Percentiles rank a stretch among this genome's conserved stretches.
These are phyloP conservation scores for Phania funesta DNA, from an alignment of 2,888 invertebrate species.

Conservation along the genomic window DNA sequence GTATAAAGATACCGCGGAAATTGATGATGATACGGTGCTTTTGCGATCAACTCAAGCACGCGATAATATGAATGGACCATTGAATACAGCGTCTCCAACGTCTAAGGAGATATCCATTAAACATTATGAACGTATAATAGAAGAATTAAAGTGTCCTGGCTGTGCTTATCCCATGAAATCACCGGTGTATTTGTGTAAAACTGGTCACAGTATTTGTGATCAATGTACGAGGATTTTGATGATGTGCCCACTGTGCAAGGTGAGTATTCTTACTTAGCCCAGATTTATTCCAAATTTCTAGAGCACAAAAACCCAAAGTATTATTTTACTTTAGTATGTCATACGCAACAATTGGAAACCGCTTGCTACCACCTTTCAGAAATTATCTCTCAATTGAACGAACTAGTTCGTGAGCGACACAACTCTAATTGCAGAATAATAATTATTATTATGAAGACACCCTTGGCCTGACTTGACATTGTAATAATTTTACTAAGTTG, in stretches of 20 bases:
- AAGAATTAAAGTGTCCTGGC: constrained; percentile 79
- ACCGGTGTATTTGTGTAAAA: constrained; percentile 77
- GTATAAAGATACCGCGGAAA: constrained; percentile 12
- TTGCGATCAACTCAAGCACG: constrained; percentile 30
- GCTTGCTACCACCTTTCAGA: no score
- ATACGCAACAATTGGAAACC: no score
- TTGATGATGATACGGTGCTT: constrained; percentile 40
- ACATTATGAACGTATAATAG: constrained; percentile 78
- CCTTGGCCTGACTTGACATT: no score
- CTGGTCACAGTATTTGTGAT: constrained; percentile 79
- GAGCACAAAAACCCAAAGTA: no score
- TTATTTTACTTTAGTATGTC: no score
- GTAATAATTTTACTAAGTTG: no score
- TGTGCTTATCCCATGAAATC: constrained; percentile 79
- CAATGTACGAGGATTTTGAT: constrained; percentile 76
- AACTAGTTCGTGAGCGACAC: no score
- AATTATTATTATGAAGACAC: no score
- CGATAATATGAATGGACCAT: constrained; percentile 30
- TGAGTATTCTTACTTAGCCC: constrained; percentile 66
- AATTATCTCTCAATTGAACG: no score
- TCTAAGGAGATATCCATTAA: constrained; percentile 71
- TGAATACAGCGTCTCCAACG: constrained; percentile 45
- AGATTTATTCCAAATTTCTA: no score
- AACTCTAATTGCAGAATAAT: no score
- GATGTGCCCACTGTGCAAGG: constrained; percentile 79